Base-by-base conservation (phyloP, 1,140 invertebrate genomes). In the Hyles vespertilio region DNA sequence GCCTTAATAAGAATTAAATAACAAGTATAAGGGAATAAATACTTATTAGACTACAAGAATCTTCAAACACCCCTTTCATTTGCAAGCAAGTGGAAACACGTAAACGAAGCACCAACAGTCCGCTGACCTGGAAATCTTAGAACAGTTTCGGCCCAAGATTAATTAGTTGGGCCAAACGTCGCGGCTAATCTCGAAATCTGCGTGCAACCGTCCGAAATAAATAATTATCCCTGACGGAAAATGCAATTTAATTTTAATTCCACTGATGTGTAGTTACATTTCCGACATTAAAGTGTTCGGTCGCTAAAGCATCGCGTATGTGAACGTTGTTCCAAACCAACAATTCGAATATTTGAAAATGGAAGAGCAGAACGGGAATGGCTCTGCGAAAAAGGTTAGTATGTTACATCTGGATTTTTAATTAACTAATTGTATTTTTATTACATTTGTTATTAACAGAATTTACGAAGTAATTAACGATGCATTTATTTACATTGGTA, bases 131-230 rank as follows among this genome's bases (percentile, higher is more conserved):
- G 68, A 72, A 75, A 76, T 72, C 65, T 72, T 63, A 76, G 69
- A 77, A 65, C 67, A 67, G 66, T 72, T 77, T 73, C 63, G 59
- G 67, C 65, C 71, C 62, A 72, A 81, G 74, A 84, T 87, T 87
- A 87, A 86, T 87, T 84, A 84, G 73, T 79, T 64, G 56, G 62
- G 60, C 74, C 67, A 79, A 84, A 79, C 74, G 81, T 78, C 63
- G 63, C 62, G 59, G 58, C 69, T 80, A 81, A 87, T 87, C 82
- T 74, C 71, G 68, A 73, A 78, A 85, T 87, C 78, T 79, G 70
- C 70, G 69, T 75, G 77, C 77, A 79, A 72, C 74, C 72, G 67
- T 74, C 65, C 69, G 72, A 74, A 79, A 79, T 83, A 81, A 87
- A 85, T 83, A 79, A 83, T 82, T 71, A 82, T 81, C 65, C 77